Conservation (phyloP, 1,140 invertebrate genomes). For the Cotesia typhae region DNA sequence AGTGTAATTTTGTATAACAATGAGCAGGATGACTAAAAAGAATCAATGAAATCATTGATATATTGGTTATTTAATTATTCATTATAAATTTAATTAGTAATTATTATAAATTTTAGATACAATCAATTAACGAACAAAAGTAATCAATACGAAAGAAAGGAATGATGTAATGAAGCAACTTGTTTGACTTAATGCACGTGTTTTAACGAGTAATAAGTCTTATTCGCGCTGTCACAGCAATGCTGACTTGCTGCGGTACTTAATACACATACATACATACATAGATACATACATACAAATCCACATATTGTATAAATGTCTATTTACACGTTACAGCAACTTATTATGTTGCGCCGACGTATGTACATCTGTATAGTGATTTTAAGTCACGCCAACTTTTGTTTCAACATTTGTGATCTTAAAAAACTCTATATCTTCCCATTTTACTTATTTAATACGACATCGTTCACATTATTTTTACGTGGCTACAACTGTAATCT, state of each 20-base stretch:
- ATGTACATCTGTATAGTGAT: not conserved
- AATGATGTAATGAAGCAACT: conserved; percentile 29
- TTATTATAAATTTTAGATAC: not conserved
- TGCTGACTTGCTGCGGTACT: conserved; percentile 29
- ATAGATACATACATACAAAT: not conserved
- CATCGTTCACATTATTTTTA: no score
- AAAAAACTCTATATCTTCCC: not conserved
- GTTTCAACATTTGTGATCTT: not conserved
- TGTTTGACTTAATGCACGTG: conserved; percentile 20
- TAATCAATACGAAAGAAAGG: not conserved
- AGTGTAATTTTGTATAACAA: no score
- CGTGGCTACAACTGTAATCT: no score
- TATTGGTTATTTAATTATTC: no score
- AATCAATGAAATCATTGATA: no score
- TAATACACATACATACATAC: conserved; percentile 26
- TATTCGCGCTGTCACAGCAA: conserved; percentile 36
- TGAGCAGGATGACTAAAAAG: no score
- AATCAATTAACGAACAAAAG: not conserved
- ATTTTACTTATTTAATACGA: not conserved
- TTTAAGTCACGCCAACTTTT: conserved; percentile 29
- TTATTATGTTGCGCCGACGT: conserved; percentile 33
- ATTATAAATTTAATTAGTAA: no score
- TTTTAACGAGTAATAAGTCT: conserved; percentile 32
- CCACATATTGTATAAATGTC: not conserved
- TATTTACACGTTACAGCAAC: conserved; percentile 30